Evolutionary conservation across 2,888 invertebrate genomes (phyloP), one percentile per base, ranked within the genome.

Genomic region (Leptopilina myrica): DNA sequence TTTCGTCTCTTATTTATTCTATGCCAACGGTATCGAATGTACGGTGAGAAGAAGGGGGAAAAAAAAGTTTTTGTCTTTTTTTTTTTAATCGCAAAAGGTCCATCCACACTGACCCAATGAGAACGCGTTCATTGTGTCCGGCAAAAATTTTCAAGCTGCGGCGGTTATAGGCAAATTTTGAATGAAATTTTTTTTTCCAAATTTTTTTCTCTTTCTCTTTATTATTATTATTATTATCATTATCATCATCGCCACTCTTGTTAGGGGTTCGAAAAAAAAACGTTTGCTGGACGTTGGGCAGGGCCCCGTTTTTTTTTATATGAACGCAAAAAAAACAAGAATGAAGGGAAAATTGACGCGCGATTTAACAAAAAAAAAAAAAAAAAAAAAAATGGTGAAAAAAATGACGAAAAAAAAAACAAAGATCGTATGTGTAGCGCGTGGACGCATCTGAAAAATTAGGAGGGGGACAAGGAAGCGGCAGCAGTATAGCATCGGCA

Each of bases 161-260:
- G 87, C 88, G 87, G 90, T 90, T 88, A 20, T 20, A 89, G 87
- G 89, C 89, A 90, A 91, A 90, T 90, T 89, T 88, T 89, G 86
- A 90, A 90, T 88, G 88, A 88, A 86, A 85, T 81, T 85, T 87
- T 87, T 86, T 89, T 83, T 79, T 76, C 20, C 20, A 20, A 20
- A 20, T 20, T 20, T 20, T 20, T 20, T 20, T 20, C 20, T 20
- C 20, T 46, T 78, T 80, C 67, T 77, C 79, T 81, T 83, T 80
- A 33, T 33, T 33, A 33, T 33, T 33, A 33, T 33, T 33, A 33
- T 33, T 33, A 33, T 33, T 5, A 33, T 33, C 33, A 33, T 33
- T 5, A 33, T 33, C 33, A 2, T 33, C 33, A 5, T 33, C 33
- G 33, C 2, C 43, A 43, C 43, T 43, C 43, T 7, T 33, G 33